These are phyloP conservation scores for Ophion ventricosus DNA, from an alignment of 2,888 invertebrate genomes.

Conservation along the genomic window DNA sequence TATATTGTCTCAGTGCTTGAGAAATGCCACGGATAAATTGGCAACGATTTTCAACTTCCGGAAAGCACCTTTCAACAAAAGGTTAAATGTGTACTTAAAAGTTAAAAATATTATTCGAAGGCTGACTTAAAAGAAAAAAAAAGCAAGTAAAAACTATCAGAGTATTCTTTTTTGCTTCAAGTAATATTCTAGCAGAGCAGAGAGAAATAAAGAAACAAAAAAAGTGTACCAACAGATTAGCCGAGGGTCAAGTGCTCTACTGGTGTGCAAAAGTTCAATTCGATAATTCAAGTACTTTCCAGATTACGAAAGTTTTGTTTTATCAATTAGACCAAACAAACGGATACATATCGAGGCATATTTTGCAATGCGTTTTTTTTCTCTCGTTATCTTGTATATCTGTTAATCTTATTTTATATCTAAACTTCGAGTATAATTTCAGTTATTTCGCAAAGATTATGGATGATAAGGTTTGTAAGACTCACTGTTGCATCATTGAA, in stretches of 20 bases:
- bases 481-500: constrained; percentile 26
- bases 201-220: background rate
- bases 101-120: background rate
- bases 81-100: background rate
- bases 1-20: no score
- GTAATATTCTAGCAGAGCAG: background rate
- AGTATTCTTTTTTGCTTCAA: background rate
- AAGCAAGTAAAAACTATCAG: background rate
- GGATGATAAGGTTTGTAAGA: constrained; percentile 18
- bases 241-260: background rate
- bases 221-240: background rate
- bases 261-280: background rate
- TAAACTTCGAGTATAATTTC: constrained; percentile 5
- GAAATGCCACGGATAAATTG: no score
- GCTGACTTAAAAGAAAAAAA: background rate
- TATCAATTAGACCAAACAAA: background rate
- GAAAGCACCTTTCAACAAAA: background rate
- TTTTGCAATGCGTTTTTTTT: background rate
- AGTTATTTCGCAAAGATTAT: constrained; percentile 37
- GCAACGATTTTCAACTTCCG: no score
- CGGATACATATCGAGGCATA: background rate
- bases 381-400: background rate
- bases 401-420: background rate
- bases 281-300: background rate
- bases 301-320: background rate